phyloP scores from a whole-genome alignment of 2,888 invertebrate species.

The Dasypolia templi region DNA sequence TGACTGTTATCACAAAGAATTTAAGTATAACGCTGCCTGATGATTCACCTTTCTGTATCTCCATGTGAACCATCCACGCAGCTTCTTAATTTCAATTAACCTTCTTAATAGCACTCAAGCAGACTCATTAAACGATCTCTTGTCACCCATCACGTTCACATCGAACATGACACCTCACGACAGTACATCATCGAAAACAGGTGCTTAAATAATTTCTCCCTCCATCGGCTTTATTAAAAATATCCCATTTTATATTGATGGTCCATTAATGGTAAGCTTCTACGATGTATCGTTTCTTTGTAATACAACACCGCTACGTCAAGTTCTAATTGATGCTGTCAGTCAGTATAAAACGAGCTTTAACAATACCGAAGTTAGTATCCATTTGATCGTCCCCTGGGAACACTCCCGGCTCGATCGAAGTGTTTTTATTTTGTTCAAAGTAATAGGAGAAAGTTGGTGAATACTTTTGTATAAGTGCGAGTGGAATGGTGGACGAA shows the following conservation, averaged over 20 bases:
- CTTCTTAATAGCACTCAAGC: slow-evolving; percentile 15
- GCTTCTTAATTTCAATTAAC: slow-evolving; percentile 36
- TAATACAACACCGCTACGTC: slow-evolving; percentile 86
- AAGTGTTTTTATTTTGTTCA: slow-evolving; percentile 72
- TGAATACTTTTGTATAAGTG: slow-evolving; percentile 41
- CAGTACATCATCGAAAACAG: slow-evolving; percentile 55
- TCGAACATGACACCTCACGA: slow-evolving; percentile 52
- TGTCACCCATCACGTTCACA: slow-evolving; percentile 41
- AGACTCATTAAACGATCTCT: slow-evolving; percentile 37
- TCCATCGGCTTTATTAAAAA: slow-evolving; percentile 72
- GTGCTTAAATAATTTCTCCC: slow-evolving; percentile 59
- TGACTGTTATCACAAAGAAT: too few species aligned
- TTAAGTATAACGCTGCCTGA: background rate
- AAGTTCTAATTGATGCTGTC: slow-evolving; percentile 89
- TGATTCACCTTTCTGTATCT: background rate
- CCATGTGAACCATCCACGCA: background rate
- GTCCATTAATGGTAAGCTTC: slow-evolving; percentile 84
- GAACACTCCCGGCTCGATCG: slow-evolving; percentile 73
- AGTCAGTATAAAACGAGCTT: slow-evolving; percentile 85
- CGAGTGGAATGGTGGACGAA: slow-evolving; percentile 19
- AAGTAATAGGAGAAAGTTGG: slow-evolving; percentile 55
- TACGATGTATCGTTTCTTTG: slow-evolving; percentile 84
- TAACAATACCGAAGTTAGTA: slow-evolving; percentile 72
- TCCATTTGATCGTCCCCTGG: slow-evolving; percentile 80
- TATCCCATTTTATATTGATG: slow-evolving; percentile 84